Base-by-base conservation (phyloP, 2,113 vertebrate genomes). In the Xiphophorus maculatus region DNA sequence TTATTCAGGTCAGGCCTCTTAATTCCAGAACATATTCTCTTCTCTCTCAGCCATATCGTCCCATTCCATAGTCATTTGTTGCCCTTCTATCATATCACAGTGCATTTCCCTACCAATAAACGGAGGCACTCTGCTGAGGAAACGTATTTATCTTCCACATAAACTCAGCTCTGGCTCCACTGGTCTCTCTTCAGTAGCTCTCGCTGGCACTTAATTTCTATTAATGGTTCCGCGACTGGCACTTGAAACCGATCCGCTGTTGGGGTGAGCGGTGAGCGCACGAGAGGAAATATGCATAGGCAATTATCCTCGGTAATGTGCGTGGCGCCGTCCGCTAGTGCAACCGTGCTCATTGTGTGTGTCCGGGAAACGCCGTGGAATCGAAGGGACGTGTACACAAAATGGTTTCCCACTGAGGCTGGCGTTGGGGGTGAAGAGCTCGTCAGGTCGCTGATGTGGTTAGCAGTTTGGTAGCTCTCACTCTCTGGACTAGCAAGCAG, bases 81-180 rank as follows among this genome's bases (percentile, higher is more conserved):
- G 89, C 90, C 83, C 87, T 80, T 90, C 91, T 89, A 91, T 93
- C 92, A 91, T 92, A 93, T 93, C 94, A 91, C 91, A 87, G 70
- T 62, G 88, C 90, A 92, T 94, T 95, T 94, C 91, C 90, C 87
- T 91, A 89, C 89, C 94, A 95, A 94, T 94, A 94, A 94, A 87
- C 82, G 75, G 80, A 88, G 89, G 88, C 92, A 90, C 90, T 95
- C 94, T 94, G 89, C 91, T 93, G 92, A 92, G 91, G 90, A 90
- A 91, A 93, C 91, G 90, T 93, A 94, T 94, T 95, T 93, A 93
- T 94, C 93, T 94, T 93, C 91, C 91, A 89, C 91, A 93, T 92
- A 89, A 90, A 92, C 92, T 93, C 88, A 85, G 90, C 88, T 92
- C 89, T 71, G 74, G 87, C 91, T 88, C 84, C 83, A 84, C 79